Evolutionary conservation across 2,797 vertebrate genomes (phyloP).

Genomic region (Diceros bicornis): DNA sequence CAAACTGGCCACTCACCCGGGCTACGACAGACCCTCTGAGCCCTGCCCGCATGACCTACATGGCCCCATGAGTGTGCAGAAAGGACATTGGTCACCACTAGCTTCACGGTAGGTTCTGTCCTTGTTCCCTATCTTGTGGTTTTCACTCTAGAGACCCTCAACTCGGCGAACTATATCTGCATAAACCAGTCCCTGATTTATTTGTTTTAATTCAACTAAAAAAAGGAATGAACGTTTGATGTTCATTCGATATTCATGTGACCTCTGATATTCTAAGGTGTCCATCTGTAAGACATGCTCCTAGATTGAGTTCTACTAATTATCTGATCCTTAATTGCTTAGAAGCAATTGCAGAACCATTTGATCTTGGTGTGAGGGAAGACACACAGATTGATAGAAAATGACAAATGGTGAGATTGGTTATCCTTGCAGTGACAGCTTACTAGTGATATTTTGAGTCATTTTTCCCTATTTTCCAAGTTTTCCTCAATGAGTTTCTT

Average conservation of each 20-base stretch:
- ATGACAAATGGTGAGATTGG: neutral
- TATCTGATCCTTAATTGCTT: neutral
- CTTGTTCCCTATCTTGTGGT: accelerated
- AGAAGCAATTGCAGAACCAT: neutral
- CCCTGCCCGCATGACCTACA: neutral
- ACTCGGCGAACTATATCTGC: neutral
- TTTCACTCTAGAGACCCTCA: neutral
- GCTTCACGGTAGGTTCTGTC: neutral
- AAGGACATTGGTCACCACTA: neutral
- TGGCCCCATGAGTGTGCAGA: neutral
- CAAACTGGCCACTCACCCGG: neutral
- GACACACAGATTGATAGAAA: neutral
- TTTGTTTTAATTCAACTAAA: neutral
- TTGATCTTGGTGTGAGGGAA: accelerated
- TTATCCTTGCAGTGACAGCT: neutral
- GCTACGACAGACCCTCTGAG: neutral
- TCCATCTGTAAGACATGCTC: neutral
- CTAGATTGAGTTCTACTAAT: accelerated
- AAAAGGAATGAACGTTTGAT: accelerated
- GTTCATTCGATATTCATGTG: neutral
- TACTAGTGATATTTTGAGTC: too few species aligned
- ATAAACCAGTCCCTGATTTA: neutral
- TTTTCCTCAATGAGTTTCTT: neutral
- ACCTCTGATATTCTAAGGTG: neutral
- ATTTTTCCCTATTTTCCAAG: neutral